Conservation (phyloP, 2,113 vertebrate genomes). For the Oreochromis aureus region DNA sequence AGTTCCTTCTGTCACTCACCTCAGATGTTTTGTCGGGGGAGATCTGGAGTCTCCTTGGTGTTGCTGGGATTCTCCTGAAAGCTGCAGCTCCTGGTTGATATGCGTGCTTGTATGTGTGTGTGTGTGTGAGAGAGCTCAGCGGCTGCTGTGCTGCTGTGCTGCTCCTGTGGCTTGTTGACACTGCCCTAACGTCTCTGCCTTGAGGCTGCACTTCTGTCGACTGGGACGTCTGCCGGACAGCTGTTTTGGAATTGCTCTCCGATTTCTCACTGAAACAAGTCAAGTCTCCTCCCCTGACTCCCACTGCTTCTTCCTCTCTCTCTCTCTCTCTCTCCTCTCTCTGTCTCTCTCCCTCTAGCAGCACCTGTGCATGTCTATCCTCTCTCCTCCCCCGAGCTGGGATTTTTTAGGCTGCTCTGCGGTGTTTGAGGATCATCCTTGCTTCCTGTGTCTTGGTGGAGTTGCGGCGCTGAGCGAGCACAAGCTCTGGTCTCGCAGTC, state of each 20-base stretch:
- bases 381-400: background rate
- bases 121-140: background rate
- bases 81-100: slow-evolving; percentile 16
- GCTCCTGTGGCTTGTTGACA: slow-evolving; percentile 49
- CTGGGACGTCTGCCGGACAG: slow-evolving; percentile 74
- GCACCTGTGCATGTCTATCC: slow-evolving; percentile 72
- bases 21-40: background rate
- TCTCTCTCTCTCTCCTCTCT: background rate
- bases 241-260: slow-evolving; percentile 72
- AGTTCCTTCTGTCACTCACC: slow-evolving; percentile 29
- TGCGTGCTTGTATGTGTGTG: background rate
- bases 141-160: slow-evolving; percentile 32
- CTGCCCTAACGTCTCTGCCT: slow-evolving; percentile 46
- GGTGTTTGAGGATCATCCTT: slow-evolving; percentile 21
- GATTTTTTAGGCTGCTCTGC: slow-evolving; percentile 17
- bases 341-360: slow-evolving; percentile 11
- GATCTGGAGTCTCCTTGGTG: slow-evolving; percentile 1
- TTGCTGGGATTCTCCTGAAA: background rate
- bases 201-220: slow-evolving; percentile 49
- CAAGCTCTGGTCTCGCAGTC: background rate
- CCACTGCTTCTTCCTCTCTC: background rate
- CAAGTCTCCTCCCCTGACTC: slow-evolving; percentile 58
- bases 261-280: slow-evolving; percentile 55
- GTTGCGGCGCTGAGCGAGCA: slow-evolving; percentile 14
- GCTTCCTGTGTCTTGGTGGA: slow-evolving; percentile 8